phyloP scores from a whole-genome alignment of 2,888 invertebrate genomes.

The Hirtodrosophila duncani region DNA sequence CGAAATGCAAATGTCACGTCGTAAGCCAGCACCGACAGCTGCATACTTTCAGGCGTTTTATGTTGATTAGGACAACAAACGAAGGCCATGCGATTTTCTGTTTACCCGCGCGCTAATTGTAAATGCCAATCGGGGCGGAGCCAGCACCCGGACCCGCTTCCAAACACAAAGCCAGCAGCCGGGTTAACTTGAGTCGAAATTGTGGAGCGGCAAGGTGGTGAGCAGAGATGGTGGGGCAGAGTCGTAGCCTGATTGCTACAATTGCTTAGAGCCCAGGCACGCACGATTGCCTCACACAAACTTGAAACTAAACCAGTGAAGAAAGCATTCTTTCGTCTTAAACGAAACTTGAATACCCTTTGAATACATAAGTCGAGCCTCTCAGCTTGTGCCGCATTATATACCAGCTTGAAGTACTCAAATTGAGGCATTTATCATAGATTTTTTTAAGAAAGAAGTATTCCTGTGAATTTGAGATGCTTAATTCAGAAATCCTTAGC shows the following conservation, averaged over 20 bases:
- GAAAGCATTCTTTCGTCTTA: neutral
- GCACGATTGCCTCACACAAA: slow-evolving; percentile 76
- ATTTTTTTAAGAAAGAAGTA: too few species aligned
- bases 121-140: slow-evolving; percentile 74
- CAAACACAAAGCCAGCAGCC: slow-evolving; percentile 39
- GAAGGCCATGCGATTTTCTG: slow-evolving; percentile 58
- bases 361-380: neutral
- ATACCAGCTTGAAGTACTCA: too few species aligned
- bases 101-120: slow-evolving; percentile 76
- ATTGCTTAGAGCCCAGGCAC: slow-evolving; percentile 63
- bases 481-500: too few species aligned
- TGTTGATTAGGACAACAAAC: slow-evolving; percentile 41
- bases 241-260: slow-evolving; percentile 65
- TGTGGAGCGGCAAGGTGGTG: slow-evolving; percentile 4
- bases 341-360: neutral
- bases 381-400: too few species aligned
- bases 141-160: slow-evolving; percentile 24
- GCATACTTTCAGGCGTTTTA: slow-evolving; percentile 26
- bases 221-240: slow-evolving; percentile 20
- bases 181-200: slow-evolving; percentile 11
- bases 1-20: neutral
- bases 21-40: neutral
- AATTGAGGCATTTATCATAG: too few species aligned
- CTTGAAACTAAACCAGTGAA: slow-evolving; percentile 68
- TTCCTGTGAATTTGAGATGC: too few species aligned